These are phyloP conservation scores for Ptilorrhoa leucosticta DNA, from an alignment of 2,113 vertebrate species.

Conservation along the genomic window DNA sequence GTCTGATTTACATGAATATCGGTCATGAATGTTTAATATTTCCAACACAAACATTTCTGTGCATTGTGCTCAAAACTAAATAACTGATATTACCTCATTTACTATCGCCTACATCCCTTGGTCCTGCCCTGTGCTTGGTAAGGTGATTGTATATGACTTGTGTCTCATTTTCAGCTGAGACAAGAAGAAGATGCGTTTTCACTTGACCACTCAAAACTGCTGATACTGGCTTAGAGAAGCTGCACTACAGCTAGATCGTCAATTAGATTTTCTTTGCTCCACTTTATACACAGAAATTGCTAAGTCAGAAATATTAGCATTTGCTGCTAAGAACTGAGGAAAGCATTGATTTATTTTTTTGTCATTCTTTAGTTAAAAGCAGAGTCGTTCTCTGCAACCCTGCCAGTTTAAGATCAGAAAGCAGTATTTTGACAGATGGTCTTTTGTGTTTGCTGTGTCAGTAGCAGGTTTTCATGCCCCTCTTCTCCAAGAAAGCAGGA, in stretches of 20 bases:
- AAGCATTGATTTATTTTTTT: neutral
- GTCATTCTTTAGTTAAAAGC: neutral
- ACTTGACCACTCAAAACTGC: neutral
- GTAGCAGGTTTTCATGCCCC: neutral
- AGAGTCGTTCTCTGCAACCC: neutral
- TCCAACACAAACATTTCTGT: neutral
- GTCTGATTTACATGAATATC: neutral
- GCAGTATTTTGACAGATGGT: slow-evolving; percentile 2
- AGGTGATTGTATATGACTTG: neutral
- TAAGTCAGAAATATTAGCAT: neutral
- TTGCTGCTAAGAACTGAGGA: neutral
- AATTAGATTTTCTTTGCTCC: neutral
- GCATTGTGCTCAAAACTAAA: neutral
- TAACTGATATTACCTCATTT: neutral
- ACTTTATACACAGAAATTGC: neutral
- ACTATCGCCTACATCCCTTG: neutral
- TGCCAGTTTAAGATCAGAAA: neutral
- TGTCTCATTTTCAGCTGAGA: neutral
- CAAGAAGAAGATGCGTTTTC: neutral
- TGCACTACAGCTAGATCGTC: neutral
- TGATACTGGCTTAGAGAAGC: neutral
- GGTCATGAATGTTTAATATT: neutral
- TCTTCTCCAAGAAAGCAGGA: slow-evolving; percentile 16
- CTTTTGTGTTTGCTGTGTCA: neutral
- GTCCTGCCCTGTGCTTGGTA: neutral